These are phyloP conservation scores for Druon quercuslanigerum DNA, from an alignment of 1,140 invertebrate species.

Conservation along the genomic window DNA sequence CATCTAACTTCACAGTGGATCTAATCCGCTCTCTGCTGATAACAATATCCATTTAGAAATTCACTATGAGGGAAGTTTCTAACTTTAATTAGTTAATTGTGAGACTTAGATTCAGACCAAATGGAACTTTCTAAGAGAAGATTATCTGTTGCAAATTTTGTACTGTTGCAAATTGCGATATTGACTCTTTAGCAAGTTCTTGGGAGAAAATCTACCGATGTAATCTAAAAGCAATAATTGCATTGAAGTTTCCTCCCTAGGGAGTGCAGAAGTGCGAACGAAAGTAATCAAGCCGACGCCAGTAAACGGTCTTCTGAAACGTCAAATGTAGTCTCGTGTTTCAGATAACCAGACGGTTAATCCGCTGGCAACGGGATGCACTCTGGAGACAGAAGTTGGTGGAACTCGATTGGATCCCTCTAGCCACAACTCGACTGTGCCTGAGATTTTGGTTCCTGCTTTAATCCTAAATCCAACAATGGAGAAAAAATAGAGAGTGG, in stretches of 20 bases:
- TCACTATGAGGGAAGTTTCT: too few species aligned
- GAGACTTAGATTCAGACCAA: too few species aligned
- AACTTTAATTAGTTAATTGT: too few species aligned
- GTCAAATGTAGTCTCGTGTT: not conserved
- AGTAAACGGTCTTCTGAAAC: not conserved
- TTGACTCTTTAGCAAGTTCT: not conserved
- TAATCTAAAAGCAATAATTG: conserved; percentile 22
- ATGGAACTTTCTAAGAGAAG: too few species aligned
- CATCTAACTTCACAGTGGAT: too few species aligned
- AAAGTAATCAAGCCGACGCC: not conserved
- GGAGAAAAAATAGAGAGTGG: not conserved
- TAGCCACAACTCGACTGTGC: not conserved
- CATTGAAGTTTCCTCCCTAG: not conserved
- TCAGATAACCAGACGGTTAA: not conserved
- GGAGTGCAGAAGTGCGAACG: not conserved
- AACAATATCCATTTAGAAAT: too few species aligned
- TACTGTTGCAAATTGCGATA: too few species aligned
- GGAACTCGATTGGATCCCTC: not conserved
- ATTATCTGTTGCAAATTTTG: too few species aligned
- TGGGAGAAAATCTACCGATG: not conserved
- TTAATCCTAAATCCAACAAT: not conserved
- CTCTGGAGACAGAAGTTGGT: conserved; percentile 2
- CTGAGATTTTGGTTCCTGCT: not conserved
- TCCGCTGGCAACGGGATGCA: not conserved
- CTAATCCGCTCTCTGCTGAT: too few species aligned